phyloP scores from a whole-genome alignment of 2,888 invertebrate species.

The Spisula solida region DNA sequence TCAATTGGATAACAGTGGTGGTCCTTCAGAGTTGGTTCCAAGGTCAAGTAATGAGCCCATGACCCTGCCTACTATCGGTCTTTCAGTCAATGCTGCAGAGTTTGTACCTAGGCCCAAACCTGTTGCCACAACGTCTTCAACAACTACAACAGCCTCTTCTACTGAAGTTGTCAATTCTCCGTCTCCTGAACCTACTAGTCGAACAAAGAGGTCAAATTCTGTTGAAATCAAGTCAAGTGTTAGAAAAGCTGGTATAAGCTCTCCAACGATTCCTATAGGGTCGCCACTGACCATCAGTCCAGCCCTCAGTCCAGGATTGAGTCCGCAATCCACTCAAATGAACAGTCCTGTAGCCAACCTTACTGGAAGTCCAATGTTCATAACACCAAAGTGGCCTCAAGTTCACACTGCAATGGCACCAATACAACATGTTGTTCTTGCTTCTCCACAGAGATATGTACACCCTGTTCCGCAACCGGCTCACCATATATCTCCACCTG shows the following conservation, averaged over 20 bases:
- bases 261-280: constrained; percentile 42
- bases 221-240: constrained; percentile 52
- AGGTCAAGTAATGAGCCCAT: constrained; percentile 57
- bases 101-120: constrained; percentile 70
- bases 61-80: constrained; percentile 68
- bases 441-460: constrained; percentile 36
- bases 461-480: background rate
- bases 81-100: constrained; percentile 72
- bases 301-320: constrained; percentile 41
- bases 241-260: constrained; percentile 47
- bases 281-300: constrained; percentile 51
- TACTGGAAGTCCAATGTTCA: constrained; percentile 69
- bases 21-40: background rate
- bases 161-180: constrained; percentile 12
- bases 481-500: constrained; percentile 35
- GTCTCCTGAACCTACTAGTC: constrained; percentile 29
- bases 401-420: constrained; percentile 44
- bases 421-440: constrained; percentile 33
- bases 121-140: constrained; percentile 23
- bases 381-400: constrained; percentile 68
- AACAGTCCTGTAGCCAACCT: constrained; percentile 48
- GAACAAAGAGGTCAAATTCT: constrained; percentile 45
- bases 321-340: constrained; percentile 32
- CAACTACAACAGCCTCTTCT: no score
- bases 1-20: background rate